Evolutionary conservation across 1,140 invertebrate species (phyloP), one percentile per base, ranked within the genome.

Genomic region (Latrodectus geometricus): DNA sequence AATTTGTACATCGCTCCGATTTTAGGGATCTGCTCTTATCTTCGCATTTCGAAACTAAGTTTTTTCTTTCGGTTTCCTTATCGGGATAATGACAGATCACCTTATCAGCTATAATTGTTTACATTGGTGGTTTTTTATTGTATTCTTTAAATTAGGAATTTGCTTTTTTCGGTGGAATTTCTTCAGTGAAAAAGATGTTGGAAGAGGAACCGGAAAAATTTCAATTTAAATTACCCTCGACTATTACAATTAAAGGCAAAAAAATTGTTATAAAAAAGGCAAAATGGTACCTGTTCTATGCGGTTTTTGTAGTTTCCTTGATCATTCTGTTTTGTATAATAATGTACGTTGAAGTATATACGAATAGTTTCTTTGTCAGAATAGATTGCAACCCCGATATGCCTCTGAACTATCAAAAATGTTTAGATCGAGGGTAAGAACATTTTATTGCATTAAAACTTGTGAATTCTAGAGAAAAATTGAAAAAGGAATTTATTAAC

Each of bases 401-500:
- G 50, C 84, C 84, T 20, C 50, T 86, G 15, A 86, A 86, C 70
- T 86, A 86, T 73, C 54, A 86, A 65, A 86, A 78, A 78, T 86
- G 84, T 21, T 65, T 78, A 14, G 66, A 78, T 21, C 54, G 84
- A 65, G 76, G 76, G 84, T 86, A 79, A 86, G 82, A 52, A 68
- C 0, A 17, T 23, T 23, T 69, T 69, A 21, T 70, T 72, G 35
- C 35, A 35, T 3, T 35, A 35, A 35, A 35, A 35, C 5, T 35
- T 35, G 5, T 35, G 35, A 35, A 35, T 35, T 35, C 35, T 5
- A 3, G 2, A 35, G 35, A 5, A 35, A 35, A 35, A 35, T 35
- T 35, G 35, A 35, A 35, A n/a, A 35, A 35, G 35, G 35, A 35
- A 35, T 35, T 35, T 35, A 35, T 3, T 3, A 35, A 35, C 35